These are phyloP conservation scores for Blennius ocellaris DNA, from an alignment of 2,113 vertebrate species.

Conservation along the genomic window DNA sequence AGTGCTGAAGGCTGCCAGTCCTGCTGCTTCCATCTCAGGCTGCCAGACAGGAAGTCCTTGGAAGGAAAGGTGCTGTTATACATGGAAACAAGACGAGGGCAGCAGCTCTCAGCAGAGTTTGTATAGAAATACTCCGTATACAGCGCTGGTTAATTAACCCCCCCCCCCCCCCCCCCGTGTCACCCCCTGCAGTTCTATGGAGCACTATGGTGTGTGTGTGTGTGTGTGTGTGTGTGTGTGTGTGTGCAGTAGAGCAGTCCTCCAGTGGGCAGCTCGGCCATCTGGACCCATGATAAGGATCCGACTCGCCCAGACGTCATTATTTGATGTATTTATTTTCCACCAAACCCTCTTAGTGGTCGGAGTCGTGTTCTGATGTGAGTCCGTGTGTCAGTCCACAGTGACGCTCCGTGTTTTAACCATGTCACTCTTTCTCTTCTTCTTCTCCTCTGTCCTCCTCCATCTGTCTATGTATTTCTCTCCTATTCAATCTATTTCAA, in stretches of 20 bases:
- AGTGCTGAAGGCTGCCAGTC: conserved; percentile 41
- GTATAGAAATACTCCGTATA: neutral
- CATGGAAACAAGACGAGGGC: neutral
- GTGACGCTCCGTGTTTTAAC: conserved; percentile 39
- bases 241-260: no score
- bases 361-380: conserved; percentile 33
- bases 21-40: conserved; percentile 48
- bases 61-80: neutral
- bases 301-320: conserved; percentile 46
- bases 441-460: conserved; percentile 12
- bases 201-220: no score
- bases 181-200: no score
- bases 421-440: conserved; percentile 21
- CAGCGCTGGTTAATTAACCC: conserved; percentile 9
- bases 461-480: conserved; percentile 20
- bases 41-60: neutral
- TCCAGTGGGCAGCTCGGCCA: conserved; percentile 61
- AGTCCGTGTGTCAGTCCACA: conserved; percentile 18
- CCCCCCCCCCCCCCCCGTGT: no score
- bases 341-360: conserved; percentile 26
- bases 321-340: neutral
- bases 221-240: neutral
- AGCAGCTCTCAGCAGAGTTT: neutral
- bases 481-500: conserved; percentile 11
- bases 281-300: conserved; percentile 59